Evolutionary conservation across 1,140 invertebrate species (phyloP).

Genomic region (Uloborus diversus): DNA sequence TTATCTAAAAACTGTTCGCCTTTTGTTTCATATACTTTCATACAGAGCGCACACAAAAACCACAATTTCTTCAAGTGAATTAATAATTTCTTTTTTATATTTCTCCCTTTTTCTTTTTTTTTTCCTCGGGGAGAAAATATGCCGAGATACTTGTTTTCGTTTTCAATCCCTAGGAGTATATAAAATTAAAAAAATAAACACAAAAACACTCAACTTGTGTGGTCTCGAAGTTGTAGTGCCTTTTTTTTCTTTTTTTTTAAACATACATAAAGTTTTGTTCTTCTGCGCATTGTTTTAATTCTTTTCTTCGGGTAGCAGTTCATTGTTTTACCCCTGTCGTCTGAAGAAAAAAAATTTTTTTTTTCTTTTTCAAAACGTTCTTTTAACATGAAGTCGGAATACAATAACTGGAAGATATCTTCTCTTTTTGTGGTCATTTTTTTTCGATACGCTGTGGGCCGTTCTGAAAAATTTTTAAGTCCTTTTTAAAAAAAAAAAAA

Average conservation of each 20-base stretch:
- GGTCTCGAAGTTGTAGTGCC: too few species aligned
- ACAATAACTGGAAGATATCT: background rate
- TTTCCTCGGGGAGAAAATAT: background rate
- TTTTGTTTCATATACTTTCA: conserved; percentile 38
- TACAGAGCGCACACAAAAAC: conserved; percentile 34
- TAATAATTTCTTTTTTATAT: conserved; percentile 11
- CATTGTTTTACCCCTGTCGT: conserved; percentile 37
- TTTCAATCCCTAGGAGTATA: conserved; percentile 20
- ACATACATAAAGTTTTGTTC: background rate
- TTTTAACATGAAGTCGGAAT: background rate
- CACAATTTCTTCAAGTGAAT: conserved; percentile 28
- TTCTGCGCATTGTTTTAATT: conserved; percentile 40
- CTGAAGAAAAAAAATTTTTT: background rate
- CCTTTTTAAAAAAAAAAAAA: background rate
- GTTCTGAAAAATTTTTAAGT: background rate
- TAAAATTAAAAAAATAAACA: conserved; percentile 5
- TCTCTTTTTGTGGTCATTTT: background rate
- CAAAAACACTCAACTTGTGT: conserved; percentile 1
- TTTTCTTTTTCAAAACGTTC: background rate
- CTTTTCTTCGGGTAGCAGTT: background rate
- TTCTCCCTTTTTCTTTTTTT: background rate
- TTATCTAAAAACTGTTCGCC: background rate
- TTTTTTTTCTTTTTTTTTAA: conserved; percentile 1
- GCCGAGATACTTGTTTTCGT: conserved; percentile 1
- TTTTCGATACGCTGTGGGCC: background rate